Evolutionary conservation across 2,888 invertebrate genomes (phyloP), one percentile per base, ranked within the genome.

Genomic region (Ornithoptera alexandrae): DNA sequence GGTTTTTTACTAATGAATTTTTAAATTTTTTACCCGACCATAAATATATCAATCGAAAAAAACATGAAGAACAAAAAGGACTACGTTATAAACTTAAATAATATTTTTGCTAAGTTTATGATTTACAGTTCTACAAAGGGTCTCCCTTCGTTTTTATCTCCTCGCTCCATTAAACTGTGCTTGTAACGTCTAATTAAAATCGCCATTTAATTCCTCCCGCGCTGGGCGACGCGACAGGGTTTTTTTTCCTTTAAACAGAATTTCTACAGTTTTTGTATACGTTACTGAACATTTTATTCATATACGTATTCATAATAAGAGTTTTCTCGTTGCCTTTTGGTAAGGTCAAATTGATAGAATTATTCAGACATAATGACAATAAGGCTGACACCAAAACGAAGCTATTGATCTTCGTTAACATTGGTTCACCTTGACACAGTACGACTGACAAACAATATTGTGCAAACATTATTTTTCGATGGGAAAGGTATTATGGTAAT

Each of bases 111-210:
- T n/a, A 58, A 22, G 22, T 64, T 57, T 39, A 74, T 75, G 71
- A 75, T 75, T 77, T 74, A 76, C 84, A 63, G 24, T 82, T 82
- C 75, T 67, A 62, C 20, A 17, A 59, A 80, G 81, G 46, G 83
- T 82, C 85, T 81, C 84, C 81, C 79, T 82, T 80, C 82, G 86
- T 87, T 82, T 82, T 84, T 83, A 81, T 81, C 84, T 85, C 88
- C 81, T 84, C 85, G 82, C 84, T 83, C 86, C 88, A 90, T 90
- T 89, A 83, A 84, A 80, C 83, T 75, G 80, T 76, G 82, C 81
- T 81, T 79, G 80, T 78, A 78, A 77, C 81, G 86, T 85, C 86
- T 88, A 89, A 90, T 90, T 90, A 89, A 86, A 89, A 67, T 61
- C 78, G 78, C 78, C 82, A 86, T 84, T 85, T 88, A 88, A 89